phyloP scores from a whole-genome alignment of 2,888 invertebrate species.

The Drosophila barbarae region DNA sequence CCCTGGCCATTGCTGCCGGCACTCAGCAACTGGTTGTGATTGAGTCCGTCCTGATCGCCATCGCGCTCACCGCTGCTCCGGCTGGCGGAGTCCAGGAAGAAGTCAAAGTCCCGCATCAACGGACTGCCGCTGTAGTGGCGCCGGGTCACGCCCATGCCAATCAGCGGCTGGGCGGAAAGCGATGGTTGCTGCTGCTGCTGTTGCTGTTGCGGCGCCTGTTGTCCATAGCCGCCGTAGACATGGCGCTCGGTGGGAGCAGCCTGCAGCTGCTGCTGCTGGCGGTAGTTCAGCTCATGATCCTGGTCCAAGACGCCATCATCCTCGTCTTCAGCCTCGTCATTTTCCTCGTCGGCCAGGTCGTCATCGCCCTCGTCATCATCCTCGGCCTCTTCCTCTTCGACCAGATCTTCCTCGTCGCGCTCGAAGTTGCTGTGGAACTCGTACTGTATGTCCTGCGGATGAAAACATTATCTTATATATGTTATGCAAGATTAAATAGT shows the following conservation, averaged over 20 bases:
- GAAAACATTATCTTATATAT: background rate
- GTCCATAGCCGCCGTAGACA: slow-evolving; percentile 45
- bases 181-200: slow-evolving; percentile 52
- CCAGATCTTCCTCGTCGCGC: slow-evolving; percentile 68
- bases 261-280: slow-evolving; percentile 41
- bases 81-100: slow-evolving; percentile 79
- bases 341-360: slow-evolving; percentile 56
- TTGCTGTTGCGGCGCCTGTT: slow-evolving; percentile 48
- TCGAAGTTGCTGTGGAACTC: slow-evolving; percentile 80
- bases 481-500: background rate
- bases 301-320: slow-evolving; percentile 52
- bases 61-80: slow-evolving; percentile 79
- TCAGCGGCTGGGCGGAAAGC: slow-evolving; percentile 4
- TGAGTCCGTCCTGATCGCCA: slow-evolving; percentile 78
- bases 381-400: slow-evolving; percentile 49
- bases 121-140: slow-evolving; percentile 75
- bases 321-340: slow-evolving; percentile 70
- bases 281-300: slow-evolving; percentile 39
- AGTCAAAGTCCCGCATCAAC: slow-evolving; percentile 78
- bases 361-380: slow-evolving; percentile 51
- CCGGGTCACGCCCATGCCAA: slow-evolving; percentile 21
- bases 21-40: slow-evolving; percentile 76
- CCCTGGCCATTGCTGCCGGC: slow-evolving; percentile 75
- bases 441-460: slow-evolving; percentile 81
- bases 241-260: slow-evolving; percentile 48